phyloP scores from a whole-genome alignment of 1,140 invertebrate species.

The Holotrichia oblita region DNA sequence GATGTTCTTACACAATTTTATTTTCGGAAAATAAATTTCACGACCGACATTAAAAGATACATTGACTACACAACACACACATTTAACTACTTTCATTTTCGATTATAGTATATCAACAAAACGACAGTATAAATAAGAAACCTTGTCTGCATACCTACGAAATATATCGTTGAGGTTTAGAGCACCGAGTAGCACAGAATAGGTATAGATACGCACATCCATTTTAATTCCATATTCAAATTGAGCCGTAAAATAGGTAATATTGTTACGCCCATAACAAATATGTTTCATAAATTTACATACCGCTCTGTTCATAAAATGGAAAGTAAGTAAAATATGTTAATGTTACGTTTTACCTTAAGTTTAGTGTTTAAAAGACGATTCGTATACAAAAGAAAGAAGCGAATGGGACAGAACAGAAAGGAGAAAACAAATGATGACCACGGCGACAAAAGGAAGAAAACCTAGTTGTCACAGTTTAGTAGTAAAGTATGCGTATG shows the following conservation, averaged over 20 bases:
- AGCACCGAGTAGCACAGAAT: too few species aligned
- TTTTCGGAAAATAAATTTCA: too few species aligned
- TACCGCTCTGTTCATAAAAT: not conserved
- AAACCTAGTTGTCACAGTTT: conserved; percentile 1
- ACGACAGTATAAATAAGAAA: too few species aligned
- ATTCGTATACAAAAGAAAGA: conserved; percentile 34
- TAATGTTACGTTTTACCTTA: conserved; percentile 1
- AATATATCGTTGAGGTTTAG: too few species aligned
- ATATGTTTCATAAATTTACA: conserved; percentile 23
- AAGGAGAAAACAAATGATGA: conserved; percentile 22
- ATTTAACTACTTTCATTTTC: too few species aligned
- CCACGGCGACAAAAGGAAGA: conserved; percentile 24
- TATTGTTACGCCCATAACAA: not conserved
- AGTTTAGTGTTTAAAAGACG: conserved; percentile 13
- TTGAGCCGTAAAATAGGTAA: conserved; percentile 24
- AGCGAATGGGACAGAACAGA: conserved; percentile 10
- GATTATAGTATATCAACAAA: too few species aligned
- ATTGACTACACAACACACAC: too few species aligned
- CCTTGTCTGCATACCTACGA: too few species aligned
- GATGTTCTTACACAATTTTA: too few species aligned
- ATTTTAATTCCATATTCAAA: conserved; percentile 7
- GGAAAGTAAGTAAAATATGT: conserved; percentile 30
- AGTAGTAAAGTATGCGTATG: conserved; percentile 19
- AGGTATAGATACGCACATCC: too few species aligned
- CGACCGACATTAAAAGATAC: too few species aligned